phyloP scores from a whole-genome alignment of 2,888 invertebrate species.

The Hypolimnas misippus region DNA sequence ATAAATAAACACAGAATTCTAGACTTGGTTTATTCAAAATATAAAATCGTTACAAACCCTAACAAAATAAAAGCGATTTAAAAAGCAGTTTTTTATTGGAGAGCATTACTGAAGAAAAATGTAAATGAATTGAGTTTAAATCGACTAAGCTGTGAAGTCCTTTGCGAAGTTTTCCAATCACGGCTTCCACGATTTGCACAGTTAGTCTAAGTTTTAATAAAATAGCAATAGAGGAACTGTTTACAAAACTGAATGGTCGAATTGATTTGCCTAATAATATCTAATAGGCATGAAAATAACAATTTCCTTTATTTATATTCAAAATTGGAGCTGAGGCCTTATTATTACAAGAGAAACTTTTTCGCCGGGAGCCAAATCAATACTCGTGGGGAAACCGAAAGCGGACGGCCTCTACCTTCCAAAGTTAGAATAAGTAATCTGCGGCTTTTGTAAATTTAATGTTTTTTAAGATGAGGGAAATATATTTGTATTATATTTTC shows the following conservation, averaged over 20 bases:
- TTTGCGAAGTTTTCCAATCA: constrained; percentile 28
- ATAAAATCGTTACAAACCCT: too few relatives aligned
- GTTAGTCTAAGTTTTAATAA: neutral
- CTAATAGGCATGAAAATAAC: constrained; percentile 26
- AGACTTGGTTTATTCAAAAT: too few relatives aligned
- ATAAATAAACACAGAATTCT: too few relatives aligned
- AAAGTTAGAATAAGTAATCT: constrained; percentile 61
- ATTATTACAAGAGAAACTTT: constrained; percentile 60
- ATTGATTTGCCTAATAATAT: constrained; percentile 14
- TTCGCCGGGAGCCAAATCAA: constrained; percentile 67
- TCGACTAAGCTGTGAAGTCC: constrained; percentile 19
- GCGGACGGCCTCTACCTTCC: constrained; percentile 53
- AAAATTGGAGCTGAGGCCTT: constrained; percentile 48
- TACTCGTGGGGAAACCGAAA: constrained; percentile 61
- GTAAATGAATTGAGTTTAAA: constrained; percentile 17
- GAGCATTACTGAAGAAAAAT: constrained; percentile 6
- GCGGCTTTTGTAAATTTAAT: constrained; percentile 20
- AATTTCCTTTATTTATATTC: constrained; percentile 43
- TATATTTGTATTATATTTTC: too few relatives aligned
- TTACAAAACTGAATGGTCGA: neutral
- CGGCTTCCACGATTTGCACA: constrained; percentile 6
- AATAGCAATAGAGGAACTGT: neutral
- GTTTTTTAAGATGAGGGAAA: neutral
- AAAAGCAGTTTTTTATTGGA: constrained; percentile 1
- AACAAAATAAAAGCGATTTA: neutral